Conservation (phyloP, 2,888 invertebrate genomes). For the Thera britannica region DNA sequence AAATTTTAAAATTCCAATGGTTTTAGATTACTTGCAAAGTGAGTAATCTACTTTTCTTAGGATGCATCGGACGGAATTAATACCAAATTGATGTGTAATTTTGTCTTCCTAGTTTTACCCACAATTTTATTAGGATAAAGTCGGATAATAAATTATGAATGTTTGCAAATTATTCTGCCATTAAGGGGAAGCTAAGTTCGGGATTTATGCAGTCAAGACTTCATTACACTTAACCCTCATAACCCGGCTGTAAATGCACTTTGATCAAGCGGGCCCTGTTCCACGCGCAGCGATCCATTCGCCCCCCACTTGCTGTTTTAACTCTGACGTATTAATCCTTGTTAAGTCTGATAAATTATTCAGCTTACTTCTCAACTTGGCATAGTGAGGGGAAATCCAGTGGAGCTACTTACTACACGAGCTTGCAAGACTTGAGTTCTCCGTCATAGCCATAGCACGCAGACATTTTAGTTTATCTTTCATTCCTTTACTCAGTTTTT, state of each 20-base stretch:
- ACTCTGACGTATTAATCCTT: constrained; percentile 71
- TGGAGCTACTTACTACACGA: constrained; percentile 13
- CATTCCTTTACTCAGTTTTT: no score
- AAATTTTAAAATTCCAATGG: background rate
- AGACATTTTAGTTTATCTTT: background rate
- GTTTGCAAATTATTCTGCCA: constrained; percentile 8
- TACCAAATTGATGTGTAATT: no score
- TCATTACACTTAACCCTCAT: constrained; percentile 33
- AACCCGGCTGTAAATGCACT: constrained; percentile 38
- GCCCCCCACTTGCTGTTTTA: constrained; percentile 59
- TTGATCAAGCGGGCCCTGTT: constrained; percentile 33
- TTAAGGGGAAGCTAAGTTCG: constrained; percentile 27
- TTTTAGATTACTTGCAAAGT: no score
- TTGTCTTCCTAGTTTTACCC: no score
- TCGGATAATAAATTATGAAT: constrained; percentile 13
- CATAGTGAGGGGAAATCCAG: constrained; percentile 9
- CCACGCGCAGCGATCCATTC: constrained; percentile 4
- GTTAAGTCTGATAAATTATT: constrained; percentile 76
- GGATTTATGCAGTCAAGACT: constrained; percentile 32
- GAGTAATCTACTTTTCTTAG: no score
- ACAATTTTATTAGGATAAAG: background rate
- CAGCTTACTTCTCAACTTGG: constrained; percentile 50
- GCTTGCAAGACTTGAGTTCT: background rate
- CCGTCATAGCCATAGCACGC: background rate
- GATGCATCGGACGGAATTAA: no score